phyloP scores from a whole-genome alignment of 2,797 vertebrate species.

The Halcyon smyrnensis region DNA sequence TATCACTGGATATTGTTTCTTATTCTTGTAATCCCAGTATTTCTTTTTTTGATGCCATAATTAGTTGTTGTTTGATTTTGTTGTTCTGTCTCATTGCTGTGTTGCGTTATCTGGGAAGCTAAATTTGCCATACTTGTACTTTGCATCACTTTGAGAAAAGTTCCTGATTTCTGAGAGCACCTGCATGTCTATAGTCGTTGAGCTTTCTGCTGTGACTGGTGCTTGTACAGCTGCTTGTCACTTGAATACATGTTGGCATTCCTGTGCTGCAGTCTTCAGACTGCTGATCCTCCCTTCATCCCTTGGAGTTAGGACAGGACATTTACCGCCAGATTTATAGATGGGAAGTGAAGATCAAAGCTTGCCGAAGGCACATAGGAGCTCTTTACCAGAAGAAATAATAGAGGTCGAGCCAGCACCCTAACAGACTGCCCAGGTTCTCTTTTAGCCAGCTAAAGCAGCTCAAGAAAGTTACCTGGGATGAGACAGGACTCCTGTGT shows the following conservation, averaged over 20 bases:
- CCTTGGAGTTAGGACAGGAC: background rate
- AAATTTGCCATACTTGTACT: background rate
- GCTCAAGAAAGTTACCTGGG: background rate
- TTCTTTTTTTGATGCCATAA: background rate
- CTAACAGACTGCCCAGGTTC: background rate
- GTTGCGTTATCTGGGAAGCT: background rate
- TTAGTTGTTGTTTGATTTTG: background rate
- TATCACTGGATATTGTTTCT: background rate
- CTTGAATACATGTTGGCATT: rapidly evolving
- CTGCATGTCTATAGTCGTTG: background rate
- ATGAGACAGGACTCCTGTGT: background rate
- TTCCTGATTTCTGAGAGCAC: background rate
- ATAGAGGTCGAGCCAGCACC: background rate
- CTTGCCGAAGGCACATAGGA: background rate
- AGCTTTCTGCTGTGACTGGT: background rate
- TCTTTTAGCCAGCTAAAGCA: background rate
- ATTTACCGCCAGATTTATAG: background rate
- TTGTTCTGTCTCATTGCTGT: background rate
- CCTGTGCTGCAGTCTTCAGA: rapidly evolving
- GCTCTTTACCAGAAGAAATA: background rate
- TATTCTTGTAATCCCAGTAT: background rate
- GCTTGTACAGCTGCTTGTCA: background rate
- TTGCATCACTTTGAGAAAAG: background rate
- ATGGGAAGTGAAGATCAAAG: background rate
- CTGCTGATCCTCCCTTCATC: background rate